These are phyloP conservation scores for Nesidiocoris tenuis DNA, from an alignment of 2,888 invertebrate genomes.

Conservation along the genomic window DNA sequence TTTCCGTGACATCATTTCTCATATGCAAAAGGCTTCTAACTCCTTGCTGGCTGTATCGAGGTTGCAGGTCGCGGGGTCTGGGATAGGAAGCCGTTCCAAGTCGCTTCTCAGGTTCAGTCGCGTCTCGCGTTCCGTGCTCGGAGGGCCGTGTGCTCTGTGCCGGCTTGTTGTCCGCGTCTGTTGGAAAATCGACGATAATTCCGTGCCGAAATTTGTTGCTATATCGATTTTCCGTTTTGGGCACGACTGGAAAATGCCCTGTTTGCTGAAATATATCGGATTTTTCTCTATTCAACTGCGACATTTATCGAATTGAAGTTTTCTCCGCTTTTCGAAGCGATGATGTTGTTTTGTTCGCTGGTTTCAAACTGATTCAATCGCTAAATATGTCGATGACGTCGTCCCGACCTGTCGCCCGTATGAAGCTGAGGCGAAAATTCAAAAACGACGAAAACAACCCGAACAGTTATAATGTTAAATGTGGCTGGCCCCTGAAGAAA, in stretches of 20 bases:
- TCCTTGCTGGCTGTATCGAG: not conserved
- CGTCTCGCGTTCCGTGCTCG: not conserved
- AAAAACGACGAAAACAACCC: constrained; percentile 42
- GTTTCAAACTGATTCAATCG: not conserved
- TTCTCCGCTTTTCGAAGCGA: not conserved
- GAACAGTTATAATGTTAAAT: constrained; percentile 34
- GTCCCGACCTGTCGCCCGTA: constrained; percentile 33
- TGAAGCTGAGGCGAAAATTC: constrained; percentile 37
- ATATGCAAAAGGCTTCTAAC: no score
- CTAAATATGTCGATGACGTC: constrained; percentile 36
- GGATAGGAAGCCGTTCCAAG: not conserved
- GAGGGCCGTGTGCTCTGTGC: not conserved
- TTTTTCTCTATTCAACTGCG: no score
- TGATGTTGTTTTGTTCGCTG: not conserved
- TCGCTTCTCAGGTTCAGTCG: not conserved
- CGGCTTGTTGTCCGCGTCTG: not conserved
- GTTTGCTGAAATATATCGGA: no score
- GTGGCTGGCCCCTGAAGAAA: constrained; percentile 30
- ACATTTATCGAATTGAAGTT: no score
- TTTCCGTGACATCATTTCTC: no score
- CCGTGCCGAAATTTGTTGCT: no score
- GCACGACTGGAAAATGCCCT: no score
- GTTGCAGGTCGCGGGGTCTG: not conserved
- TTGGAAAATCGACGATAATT: no score
- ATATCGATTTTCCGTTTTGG: no score